Evolutionary conservation across 1,140 invertebrate species (phyloP), one percentile per base, ranked within the genome.

Genomic region (Sesamia nonagrioides): DNA sequence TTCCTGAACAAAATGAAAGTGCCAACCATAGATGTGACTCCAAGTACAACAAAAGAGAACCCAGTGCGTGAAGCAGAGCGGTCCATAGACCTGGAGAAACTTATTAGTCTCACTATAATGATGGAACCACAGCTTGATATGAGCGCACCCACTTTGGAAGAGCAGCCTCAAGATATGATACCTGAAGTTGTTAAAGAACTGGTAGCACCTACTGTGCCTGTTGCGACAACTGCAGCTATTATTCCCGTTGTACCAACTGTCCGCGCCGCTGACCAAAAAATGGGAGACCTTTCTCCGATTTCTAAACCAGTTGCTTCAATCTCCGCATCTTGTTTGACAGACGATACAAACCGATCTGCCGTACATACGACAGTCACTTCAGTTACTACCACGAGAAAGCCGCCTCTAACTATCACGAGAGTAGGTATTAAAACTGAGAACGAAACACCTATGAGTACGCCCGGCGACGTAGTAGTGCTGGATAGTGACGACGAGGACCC

Each of bases 401-500:
- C 21, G 7, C 4, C 13, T 13, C 2, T 50, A 50, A 50, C 45
- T 50, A 50, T 50, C 45, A 50, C 45, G 1, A 50, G 15, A 50
- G 13, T 50, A 50, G 15, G 15, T 4, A 50, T 50, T 13, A 50
- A 50, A 50, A 6, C 13, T n/a, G 45, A 50, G 45, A 15, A 3
- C 15, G 15, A 15, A 50, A 13, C 11, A 50, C 11, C 45, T 5
- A 3, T 0, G 11, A n/a, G 15, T 4, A 3, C 3, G 21, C 21
- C 54, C 54, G 35, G 13, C 42, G 85, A 87, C 6, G 69, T 93
- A 2, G 83, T 92, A 3, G 61, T 77, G 6, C n/a, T 93, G 50
- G 92, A 94, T 37, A 94, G 92, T 58, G 92, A 94, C 33, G 92
- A 93, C 8, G 92, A 94, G 1, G 82, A 81, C n/a, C 1, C 5